phyloP scores from a whole-genome alignment of 1,140 invertebrate species.

The Potamilus streckersoni region DNA sequence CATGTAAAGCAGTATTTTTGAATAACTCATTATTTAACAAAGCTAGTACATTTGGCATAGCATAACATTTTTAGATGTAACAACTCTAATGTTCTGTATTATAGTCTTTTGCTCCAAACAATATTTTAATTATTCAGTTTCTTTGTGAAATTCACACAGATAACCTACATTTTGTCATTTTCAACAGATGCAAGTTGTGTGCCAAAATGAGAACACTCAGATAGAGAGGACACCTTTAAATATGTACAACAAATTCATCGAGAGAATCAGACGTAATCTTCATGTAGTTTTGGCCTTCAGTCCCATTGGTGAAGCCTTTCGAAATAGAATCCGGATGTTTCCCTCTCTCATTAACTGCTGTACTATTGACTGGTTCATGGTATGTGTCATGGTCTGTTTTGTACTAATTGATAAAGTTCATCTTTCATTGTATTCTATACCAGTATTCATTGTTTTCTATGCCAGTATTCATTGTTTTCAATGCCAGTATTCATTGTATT shows the following conservation, averaged over 20 bases:
- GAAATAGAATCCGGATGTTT: slow-evolving; percentile 66
- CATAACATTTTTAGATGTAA: too few species aligned
- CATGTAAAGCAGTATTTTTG: too few species aligned
- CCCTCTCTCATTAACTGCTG: slow-evolving; percentile 69
- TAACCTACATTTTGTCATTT: slow-evolving; percentile 1
- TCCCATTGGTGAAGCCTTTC: slow-evolving; percentile 67
- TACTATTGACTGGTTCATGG: slow-evolving; percentile 68
- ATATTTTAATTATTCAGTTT: too few species aligned
- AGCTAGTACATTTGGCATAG: too few species aligned
- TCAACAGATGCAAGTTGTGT: slow-evolving; percentile 63
- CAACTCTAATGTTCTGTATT: too few species aligned
- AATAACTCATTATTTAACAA: too few species aligned
- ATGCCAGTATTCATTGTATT: too few species aligned
- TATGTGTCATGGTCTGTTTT: slow-evolving; percentile 23
- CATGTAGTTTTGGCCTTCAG: slow-evolving; percentile 68
- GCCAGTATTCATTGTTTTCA: too few species aligned
- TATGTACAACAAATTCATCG: slow-evolving; percentile 69
- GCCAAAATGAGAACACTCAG: slow-evolving; percentile 59
- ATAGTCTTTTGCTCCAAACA: too few species aligned
- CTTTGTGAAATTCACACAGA: too few species aligned
- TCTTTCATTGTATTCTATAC: too few species aligned
- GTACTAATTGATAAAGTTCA: slow-evolving; percentile 1
- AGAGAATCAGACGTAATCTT: slow-evolving; percentile 64
- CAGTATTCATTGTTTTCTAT: too few species aligned
- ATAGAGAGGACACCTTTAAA: slow-evolving; percentile 64